A percentile compares a stretch with the other conserved stretches of the same genome.
Conservation (phyloP, 2,888 invertebrate species). For the Oscheius myriophilus region DNA sequence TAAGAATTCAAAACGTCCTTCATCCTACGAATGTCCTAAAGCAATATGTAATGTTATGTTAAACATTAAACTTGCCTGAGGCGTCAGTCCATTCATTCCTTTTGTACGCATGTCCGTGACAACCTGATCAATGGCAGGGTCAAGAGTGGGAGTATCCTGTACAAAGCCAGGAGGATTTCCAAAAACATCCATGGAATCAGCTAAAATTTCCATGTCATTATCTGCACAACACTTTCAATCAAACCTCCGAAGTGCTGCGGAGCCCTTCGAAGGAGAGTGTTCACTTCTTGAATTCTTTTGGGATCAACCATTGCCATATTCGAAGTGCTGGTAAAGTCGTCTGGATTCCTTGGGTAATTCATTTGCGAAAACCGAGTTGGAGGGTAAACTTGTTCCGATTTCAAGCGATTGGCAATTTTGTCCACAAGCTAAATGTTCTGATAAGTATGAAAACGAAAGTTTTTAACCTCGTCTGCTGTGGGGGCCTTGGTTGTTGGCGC, state of each 20-base stretch:
- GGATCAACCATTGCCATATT: conserved; percentile 51
- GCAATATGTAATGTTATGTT: too few relatives aligned
- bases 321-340: conserved; percentile 39
- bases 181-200: background rate
- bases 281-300: conserved; percentile 46
- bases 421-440: conserved; percentile 9
- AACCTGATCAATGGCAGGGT: conserved; percentile 49
- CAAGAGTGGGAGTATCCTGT: conserved; percentile 31
- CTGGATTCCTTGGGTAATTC: background rate
- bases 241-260: conserved; percentile 47
- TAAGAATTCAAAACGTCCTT: conserved; percentile 53
- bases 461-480: conserved; percentile 20
- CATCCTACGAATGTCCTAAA: conserved; percentile 51
- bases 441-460: background rate
- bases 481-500: conserved; percentile 32
- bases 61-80: conserved; percentile 34
- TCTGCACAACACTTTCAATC: too few relatives aligned
- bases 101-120: conserved; percentile 44
- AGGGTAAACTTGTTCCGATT: background rate
- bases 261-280: conserved; percentile 45
- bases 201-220: background rate
- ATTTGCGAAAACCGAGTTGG: too few relatives aligned
- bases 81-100: conserved; percentile 40
- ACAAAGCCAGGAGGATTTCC: conserved; percentile 45
- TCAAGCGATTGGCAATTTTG: conserved; percentile 11